Percentiles rank a stretch among this genome's conserved stretches.
These are phyloP conservation scores for Scomber japonicus DNA, from an alignment of 2,113 vertebrate genomes.

Conservation along the genomic window DNA sequence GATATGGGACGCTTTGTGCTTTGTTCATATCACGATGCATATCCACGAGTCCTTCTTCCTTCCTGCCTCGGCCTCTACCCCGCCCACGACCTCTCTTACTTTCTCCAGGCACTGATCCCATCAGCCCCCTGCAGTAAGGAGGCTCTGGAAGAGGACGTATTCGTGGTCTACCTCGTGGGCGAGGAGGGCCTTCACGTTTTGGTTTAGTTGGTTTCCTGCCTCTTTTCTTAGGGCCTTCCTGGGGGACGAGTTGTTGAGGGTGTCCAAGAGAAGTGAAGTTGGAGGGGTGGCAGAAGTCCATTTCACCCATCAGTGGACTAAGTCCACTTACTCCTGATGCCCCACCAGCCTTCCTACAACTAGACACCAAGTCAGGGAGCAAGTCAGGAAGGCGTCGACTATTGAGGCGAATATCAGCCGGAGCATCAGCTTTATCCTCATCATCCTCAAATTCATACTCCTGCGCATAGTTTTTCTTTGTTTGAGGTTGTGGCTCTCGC, in stretches of 20 bases:
- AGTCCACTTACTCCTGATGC: constrained; percentile 77
- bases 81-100: constrained; percentile 78
- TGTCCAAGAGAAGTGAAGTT: constrained; percentile 82
- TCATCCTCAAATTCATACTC: constrained; percentile 95
- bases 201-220: constrained; percentile 93
- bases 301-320: constrained; percentile 89
- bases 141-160: constrained; percentile 91
- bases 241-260: constrained; percentile 73
- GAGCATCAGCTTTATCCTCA: constrained; percentile 91
- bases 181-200: constrained; percentile 91
- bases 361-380: constrained; percentile 92
- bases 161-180: constrained; percentile 89
- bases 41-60: constrained; percentile 76
- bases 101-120: constrained; percentile 79
- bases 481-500: constrained; percentile 82
- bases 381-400: constrained; percentile 89
- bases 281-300: constrained; percentile 89
- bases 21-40: constrained; percentile 80
- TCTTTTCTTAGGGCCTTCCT: constrained; percentile 88
- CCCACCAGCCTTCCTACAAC: constrained; percentile 85
- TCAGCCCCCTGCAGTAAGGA: constrained; percentile 78
- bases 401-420: constrained; percentile 93
- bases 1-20: constrained; percentile 74
- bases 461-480: constrained; percentile 91
- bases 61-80: constrained; percentile 79